Evolutionary conservation across 2,113 vertebrate genomes (phyloP).

Genomic region (Vulpes lagopus): DNA sequence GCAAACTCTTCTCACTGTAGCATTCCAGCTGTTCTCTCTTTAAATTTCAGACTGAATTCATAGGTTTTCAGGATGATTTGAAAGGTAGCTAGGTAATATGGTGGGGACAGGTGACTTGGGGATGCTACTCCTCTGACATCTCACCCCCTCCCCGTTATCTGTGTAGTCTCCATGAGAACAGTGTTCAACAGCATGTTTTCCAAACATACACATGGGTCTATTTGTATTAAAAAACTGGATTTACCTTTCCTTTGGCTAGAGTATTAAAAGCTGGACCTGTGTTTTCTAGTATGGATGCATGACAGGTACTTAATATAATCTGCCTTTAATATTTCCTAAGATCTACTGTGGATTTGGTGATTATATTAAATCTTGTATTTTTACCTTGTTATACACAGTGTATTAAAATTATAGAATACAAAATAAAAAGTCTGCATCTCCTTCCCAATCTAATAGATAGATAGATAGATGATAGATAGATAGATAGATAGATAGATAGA

Average conservation of each 20-base stretch:
- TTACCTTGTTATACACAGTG: not conserved
- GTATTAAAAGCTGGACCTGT: not conserved
- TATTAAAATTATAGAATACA: conserved; percentile 3
- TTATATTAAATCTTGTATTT: not conserved
- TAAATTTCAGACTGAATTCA: too few species aligned
- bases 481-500: not conserved
- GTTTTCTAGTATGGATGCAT: not conserved
- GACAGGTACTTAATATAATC: not conserved
- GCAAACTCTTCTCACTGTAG: too few species aligned
- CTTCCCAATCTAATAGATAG: not conserved
- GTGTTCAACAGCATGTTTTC: not conserved
- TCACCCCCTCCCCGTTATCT: not conserved
- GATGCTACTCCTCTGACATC: too few species aligned
- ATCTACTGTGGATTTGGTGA: not conserved
- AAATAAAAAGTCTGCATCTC: not conserved
- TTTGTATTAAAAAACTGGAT: not conserved
- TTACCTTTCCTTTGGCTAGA: not conserved
- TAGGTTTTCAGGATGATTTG: too few species aligned
- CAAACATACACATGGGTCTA: not conserved
- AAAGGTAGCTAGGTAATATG: too few species aligned
- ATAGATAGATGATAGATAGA: not conserved
- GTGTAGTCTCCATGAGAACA: not conserved
- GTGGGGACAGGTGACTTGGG: too few species aligned
- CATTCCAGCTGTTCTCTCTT: too few species aligned
- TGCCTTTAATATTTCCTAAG: not conserved